Evolutionary conservation across 2,888 invertebrate genomes (phyloP).

Genomic region (Tachina fera): DNA sequence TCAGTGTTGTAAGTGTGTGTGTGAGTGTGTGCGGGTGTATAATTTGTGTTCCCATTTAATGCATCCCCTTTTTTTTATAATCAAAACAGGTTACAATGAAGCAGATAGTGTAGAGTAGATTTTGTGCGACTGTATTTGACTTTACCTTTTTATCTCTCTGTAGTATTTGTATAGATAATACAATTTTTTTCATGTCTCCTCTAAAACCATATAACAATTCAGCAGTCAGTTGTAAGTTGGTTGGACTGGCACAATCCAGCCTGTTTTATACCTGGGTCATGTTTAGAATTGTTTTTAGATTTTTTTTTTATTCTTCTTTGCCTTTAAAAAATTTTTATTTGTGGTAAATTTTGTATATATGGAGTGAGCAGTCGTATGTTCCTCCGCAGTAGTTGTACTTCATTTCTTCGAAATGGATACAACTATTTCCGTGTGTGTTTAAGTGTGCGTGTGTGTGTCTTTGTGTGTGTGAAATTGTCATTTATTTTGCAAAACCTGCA

Average conservation of each 20-base stretch:
- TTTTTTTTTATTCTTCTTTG: neutral
- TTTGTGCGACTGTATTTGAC: conserved; percentile 49
- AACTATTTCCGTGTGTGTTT: conserved; percentile 1
- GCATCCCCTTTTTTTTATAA: conserved; percentile 27
- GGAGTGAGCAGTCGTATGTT: conserved; percentile 6
- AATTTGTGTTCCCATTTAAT: conserved; percentile 33
- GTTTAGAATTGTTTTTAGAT: conserved; percentile 35
- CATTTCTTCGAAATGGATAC: conserved; percentile 25
- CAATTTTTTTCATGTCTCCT: conserved; percentile 7
- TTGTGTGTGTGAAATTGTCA: neutral
- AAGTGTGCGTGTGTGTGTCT: neutral
- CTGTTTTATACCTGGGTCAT: conserved; percentile 52
- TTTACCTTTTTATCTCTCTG: conserved; percentile 53
- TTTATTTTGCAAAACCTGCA: conserved; percentile 48
- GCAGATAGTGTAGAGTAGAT: neutral
- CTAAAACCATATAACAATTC: conserved; percentile 48
- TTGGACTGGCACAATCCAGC: conserved; percentile 32
- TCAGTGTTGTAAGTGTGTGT: conserved; percentile 12
- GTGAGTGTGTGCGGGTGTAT: neutral
- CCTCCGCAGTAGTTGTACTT: conserved; percentile 48
- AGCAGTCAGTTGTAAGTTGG: conserved; percentile 48
- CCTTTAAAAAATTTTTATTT: conserved; percentile 37
- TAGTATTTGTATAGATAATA: conserved; percentile 56
- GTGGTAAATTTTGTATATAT: conserved; percentile 40
- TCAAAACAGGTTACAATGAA: conserved; percentile 33